Evolutionary conservation across 1,140 invertebrate species (phyloP), one percentile per base, ranked within the genome.

Genomic region (Vanessa tameamea): DNA sequence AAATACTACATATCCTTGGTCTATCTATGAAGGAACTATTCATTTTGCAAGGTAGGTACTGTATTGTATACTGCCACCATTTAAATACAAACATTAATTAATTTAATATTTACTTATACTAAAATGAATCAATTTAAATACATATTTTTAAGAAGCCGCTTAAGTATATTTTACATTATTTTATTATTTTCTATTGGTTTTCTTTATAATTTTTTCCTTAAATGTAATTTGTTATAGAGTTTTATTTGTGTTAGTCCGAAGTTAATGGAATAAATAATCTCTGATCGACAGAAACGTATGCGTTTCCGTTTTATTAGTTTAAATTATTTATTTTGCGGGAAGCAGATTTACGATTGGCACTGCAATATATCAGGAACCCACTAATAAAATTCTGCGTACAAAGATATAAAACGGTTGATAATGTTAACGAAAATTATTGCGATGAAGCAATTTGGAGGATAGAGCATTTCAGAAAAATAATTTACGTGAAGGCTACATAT

Each of bases 261-360:
- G 31, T 61, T 37, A 69, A 59, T 43, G 14, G 26, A 69, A 47
- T 47, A 47, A 55, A 47, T 57, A 57, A 57, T 37, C 26, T 57
- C 55, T 26, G 57, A 61, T 61, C 26, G 57, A 47, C 66, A 15
- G 9, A 64, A 70, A 66, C 26, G 61, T 65, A 37, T 63, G 63
- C 23, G 64, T 66, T 67, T 65, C 74, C 11, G 78, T 86, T 91
- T 89, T 90, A 89, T 90, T 89, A 87, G 86, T 87, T 89, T 88
- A 91, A 91, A 92, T 91, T 91, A 91, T 92, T 92, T 92, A 92
- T 90, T 87, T 87, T 80, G 80, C 82, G 84, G 80, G 82, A 83
- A 84, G 68, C 83, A 90, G 87, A 92, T 92, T 92, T 92, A 92
- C 90, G 89, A 87, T 86, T 85, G 85, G 78, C 78, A 83, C 78